Percentiles rank a stretch among this genome's conserved stretches.
phyloP scores from a whole-genome alignment of 2,797 vertebrate genomes.

The Coranthus polyacanthus region DNA sequence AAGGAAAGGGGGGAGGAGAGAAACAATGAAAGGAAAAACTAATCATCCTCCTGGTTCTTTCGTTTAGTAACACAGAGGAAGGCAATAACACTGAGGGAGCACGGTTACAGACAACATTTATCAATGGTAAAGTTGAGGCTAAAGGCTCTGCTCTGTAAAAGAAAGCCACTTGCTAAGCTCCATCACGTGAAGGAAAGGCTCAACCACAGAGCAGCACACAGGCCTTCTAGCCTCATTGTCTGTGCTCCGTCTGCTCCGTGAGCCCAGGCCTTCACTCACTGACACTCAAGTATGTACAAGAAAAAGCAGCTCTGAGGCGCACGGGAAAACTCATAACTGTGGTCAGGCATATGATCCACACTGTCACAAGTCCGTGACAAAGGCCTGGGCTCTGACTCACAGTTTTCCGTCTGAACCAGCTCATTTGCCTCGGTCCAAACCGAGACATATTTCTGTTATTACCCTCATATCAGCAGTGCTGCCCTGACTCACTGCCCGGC shows the following conservation, averaged over 20 bases:
- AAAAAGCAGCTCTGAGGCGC: background rate
- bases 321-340: conserved; percentile 24
- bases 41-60: conserved; percentile 36
- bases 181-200: conserved; percentile 34
- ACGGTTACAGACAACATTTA: background rate
- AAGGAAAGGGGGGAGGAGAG: background rate
- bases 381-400: conserved; percentile 44
- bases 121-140: background rate
- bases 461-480: conserved; percentile 37
- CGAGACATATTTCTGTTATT: conserved; percentile 57
- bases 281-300: conserved; percentile 27
- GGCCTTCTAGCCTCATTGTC: conserved; percentile 2
- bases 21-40: conserved; percentile 20
- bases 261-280: background rate
- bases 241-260: conserved; percentile 1
- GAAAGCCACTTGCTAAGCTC: conserved; percentile 11
- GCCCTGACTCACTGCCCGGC: conserved; percentile 41
- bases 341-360: conserved; percentile 40
- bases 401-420: conserved; percentile 44
- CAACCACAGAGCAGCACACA: conserved; percentile 15
- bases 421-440: conserved; percentile 32
- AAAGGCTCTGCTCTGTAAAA: background rate
- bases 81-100: background rate
- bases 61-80: background rate
- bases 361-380: conserved; percentile 51